Conservation (phyloP, 2,888 invertebrate genomes). For the Metalampra italica region DNA sequence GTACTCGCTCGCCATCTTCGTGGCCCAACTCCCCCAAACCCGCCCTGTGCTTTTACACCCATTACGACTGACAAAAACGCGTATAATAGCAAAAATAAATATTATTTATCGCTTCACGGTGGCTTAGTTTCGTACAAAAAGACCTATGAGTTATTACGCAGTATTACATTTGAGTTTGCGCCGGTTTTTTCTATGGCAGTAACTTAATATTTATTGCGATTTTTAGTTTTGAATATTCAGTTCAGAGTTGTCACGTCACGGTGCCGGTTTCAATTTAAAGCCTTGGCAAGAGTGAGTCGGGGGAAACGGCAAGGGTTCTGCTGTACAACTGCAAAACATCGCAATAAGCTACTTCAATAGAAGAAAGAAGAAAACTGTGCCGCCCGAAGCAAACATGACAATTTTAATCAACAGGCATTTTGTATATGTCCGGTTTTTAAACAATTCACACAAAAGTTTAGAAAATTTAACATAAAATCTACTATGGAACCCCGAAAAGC, state of each 20-base stretch:
- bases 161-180: slow-evolving; percentile 73
- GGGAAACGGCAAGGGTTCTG: not conserved
- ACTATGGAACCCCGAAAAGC: not conserved
- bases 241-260: slow-evolving; percentile 69
- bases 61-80: slow-evolving; percentile 75
- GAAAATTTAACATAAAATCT: no score
- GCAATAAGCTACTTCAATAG: no score
- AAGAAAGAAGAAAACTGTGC: no score
- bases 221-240: slow-evolving; percentile 69
- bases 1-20: slow-evolving; percentile 14
- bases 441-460: no score
- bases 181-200: slow-evolving; percentile 67
- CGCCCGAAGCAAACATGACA: no score
- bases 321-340: no score
- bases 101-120: slow-evolving; percentile 78
- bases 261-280: slow-evolving; percentile 47
- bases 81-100: slow-evolving; percentile 79
- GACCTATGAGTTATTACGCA: slow-evolving; percentile 73
- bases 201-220: slow-evolving; percentile 74
- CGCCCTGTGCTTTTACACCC: slow-evolving; percentile 61
- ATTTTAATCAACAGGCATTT: no score
- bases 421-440: no score
- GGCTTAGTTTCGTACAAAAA: slow-evolving; percentile 75
- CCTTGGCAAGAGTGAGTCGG: slow-evolving; percentile 8
- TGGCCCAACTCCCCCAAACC: slow-evolving; percentile 30